Base-by-base conservation (phyloP, 1,140 invertebrate genomes). In the Mylabris phalerata region DNA sequence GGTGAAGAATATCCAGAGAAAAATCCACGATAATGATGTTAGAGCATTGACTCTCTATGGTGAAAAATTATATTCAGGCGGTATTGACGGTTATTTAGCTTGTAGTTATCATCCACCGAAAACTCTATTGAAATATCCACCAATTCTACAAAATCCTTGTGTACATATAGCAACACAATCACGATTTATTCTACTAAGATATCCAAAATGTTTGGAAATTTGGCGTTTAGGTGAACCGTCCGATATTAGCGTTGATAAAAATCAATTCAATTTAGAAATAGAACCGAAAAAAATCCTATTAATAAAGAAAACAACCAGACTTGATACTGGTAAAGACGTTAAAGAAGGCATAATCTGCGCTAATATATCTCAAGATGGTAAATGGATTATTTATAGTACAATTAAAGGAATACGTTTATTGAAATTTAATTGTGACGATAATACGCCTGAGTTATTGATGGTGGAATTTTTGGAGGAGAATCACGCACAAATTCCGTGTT, bases 1-100 rank as follows among this genome's bases (percentile, higher is more conserved):
- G 92, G 84, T 93, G 0, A 87, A 86, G 71, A 87, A 86, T 54
- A 79, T 88, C 6, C 85, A 90, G 63, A 79, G 87, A 55, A 79
- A 83, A 65, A 82, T 90, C 32, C 92, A 95, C 74, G 82, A 85
- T 24, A 90, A 95, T 73, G 92, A 94, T 76, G 89, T 95, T 0
- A 78, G 87, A 63, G 79, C 86, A 5, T 72, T 95, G 32, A 76
- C 81, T 3, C 72, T 87, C 26, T 75, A 80, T 61, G 77, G 79
- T 26, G 78, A 81, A 2, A 83, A 83, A 65, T 74, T 95, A 24
- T 83, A 87, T 68, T 93, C 91, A 2, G 89, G 84, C 60, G 92
- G 89, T 38, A 77, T 86, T 13, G 89, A 92, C 75, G 86, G 87
- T 2, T 85, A 90, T 67, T 73, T 93, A 2, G 82, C 84, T 3